Evolutionary conservation across 2,113 vertebrate species (phyloP).

Genomic region (Notiomystis cincta): DNA sequence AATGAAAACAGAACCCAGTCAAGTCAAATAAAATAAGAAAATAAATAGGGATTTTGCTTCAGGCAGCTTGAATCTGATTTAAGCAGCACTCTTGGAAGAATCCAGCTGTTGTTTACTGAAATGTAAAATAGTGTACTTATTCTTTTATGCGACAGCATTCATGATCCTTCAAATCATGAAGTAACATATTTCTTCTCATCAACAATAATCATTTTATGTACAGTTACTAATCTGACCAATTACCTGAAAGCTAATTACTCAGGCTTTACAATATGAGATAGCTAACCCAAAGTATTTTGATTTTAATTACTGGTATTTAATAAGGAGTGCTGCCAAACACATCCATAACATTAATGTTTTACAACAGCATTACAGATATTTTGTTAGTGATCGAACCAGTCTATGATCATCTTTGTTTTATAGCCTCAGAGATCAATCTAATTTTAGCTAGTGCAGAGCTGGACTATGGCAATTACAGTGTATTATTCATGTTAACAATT

Average conservation of each 20-base stretch:
- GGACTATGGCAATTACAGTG: background rate
- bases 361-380: constrained; percentile 68
- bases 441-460: constrained; percentile 53
- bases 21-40: constrained; percentile 71
- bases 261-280: constrained; percentile 54
- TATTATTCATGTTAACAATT: constrained; percentile 42
- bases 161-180: constrained; percentile 44
- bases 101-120: constrained; percentile 73
- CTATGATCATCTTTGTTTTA: constrained; percentile 63
- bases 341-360: constrained; percentile 63
- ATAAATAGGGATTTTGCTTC: constrained; percentile 69
- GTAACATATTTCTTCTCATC: constrained; percentile 29
- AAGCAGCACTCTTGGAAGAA: constrained; percentile 63
- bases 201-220: constrained; percentile 49
- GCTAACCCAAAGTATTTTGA: constrained; percentile 45
- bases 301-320: constrained; percentile 72
- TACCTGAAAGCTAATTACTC: constrained; percentile 62
- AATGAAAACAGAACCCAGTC: constrained; percentile 71
- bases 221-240: constrained; percentile 62
- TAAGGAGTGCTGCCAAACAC: constrained; percentile 63
- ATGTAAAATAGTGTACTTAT: constrained; percentile 71
- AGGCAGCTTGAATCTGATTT: constrained; percentile 72
- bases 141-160: constrained; percentile 55
- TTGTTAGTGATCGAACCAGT: constrained; percentile 64
- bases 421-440: constrained; percentile 66